Base-by-base conservation (phyloP, 2,797 vertebrate species). In the Acanthis flammea region DNA sequence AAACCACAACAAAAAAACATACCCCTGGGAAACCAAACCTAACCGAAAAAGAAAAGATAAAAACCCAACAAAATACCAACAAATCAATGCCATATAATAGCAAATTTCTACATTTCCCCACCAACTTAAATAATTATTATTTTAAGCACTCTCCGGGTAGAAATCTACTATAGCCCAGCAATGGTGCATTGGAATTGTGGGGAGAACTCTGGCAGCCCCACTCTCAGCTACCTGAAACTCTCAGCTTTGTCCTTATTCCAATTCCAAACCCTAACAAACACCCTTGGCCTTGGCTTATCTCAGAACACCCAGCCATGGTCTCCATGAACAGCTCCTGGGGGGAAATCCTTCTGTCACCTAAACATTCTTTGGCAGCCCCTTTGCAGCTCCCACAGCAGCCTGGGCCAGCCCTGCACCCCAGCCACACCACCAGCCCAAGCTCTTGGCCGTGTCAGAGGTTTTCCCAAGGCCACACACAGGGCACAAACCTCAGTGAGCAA, bases 121-220 rank as follows among this genome's bases (percentile, higher is more conserved):
- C 25, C 7, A 2, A 28, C 35, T 74, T 54, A 51, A 85, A 41
- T 54, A 37, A n/a, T 30, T 7, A 15, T 17, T 73, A 30, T 78
- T 77, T 63, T 44, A 25, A 47, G 39, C 25, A 47, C 12, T 68
- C 4, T 47, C 8, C 6, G 19, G 28, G 14, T 22, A 48, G 14
- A 2, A 7, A 48, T 60, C 51, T 61, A 22, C 39, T 66, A 2
- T 14, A 54, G 18, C 12, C 6, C 28, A 23, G 35, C 14, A 55
- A 8, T 2, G 7, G 8, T 22, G 22, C 31, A 8, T 10, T 45
- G 3, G 1, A 48, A n/a, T 18, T 39, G 3, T 6, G 8, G 37
- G 28, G 35, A 45, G 42, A 66, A 30, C 8, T 65, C 62, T 44
- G 45, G 13, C 41, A 67, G 23, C 24, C 33, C 41, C 57, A 42